Evolutionary conservation across 2,113 vertebrate genomes (phyloP).

Genomic region (Anseranas semipalmata): DNA sequence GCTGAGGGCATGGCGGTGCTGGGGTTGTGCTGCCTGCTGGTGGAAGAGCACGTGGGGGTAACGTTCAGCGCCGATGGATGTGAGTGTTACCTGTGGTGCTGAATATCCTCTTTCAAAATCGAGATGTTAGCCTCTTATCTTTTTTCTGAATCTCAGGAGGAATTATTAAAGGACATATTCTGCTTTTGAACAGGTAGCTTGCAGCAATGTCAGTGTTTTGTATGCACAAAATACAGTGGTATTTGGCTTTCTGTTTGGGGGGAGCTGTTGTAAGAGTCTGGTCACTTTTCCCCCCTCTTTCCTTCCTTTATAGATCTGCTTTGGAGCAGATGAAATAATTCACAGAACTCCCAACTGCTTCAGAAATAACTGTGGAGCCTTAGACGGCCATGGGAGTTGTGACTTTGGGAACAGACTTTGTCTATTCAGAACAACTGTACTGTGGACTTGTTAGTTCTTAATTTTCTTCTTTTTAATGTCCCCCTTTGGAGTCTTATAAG

Average conservation of each 20-base stretch:
- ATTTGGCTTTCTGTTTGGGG: not conserved
- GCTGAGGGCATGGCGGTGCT: fast-evolving
- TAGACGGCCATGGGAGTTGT: not conserved
- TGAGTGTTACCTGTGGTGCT: not conserved
- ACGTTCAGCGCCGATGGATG: fast-evolving
- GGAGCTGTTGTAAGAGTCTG: not conserved
- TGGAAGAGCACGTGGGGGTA: not conserved
- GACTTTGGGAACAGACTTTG: not conserved
- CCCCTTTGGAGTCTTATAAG: not conserved
- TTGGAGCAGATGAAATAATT: conserved; percentile 2
- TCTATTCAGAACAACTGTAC: not conserved
- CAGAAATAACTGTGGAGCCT: not conserved
- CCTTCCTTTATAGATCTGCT: not conserved
- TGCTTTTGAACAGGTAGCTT: not conserved
- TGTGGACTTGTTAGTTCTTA: conserved; percentile 36
- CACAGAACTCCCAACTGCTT: not conserved
- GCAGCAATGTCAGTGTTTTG: not conserved
- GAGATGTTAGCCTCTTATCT: not conserved
- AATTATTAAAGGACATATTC: not conserved
- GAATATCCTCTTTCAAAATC: not conserved
- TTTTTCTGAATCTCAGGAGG: not conserved
- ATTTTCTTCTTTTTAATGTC: conserved; percentile 29
- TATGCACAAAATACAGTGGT: not conserved
- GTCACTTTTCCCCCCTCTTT: not conserved
- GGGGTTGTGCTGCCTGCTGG: fast-evolving